Percentiles rank a stretch among this genome's conserved stretches.
phyloP scores from a whole-genome alignment of 2,797 vertebrate species.

The Falco concolor region DNA sequence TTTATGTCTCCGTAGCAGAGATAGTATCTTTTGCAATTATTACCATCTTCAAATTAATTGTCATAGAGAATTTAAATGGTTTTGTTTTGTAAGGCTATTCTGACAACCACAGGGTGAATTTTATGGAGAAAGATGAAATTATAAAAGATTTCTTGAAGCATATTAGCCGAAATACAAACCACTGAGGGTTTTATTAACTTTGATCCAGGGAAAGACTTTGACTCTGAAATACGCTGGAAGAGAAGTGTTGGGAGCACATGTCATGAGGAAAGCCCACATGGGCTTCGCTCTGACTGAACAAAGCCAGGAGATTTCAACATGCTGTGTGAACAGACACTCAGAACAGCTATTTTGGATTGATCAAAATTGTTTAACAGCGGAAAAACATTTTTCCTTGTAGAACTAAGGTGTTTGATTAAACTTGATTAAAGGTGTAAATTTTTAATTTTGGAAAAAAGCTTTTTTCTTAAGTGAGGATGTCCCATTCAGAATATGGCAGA shows the following conservation, averaged over 20 bases:
- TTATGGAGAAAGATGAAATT: background rate
- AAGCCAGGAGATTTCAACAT: background rate
- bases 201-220: background rate
- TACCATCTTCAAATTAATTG: background rate
- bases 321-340: background rate
- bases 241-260: background rate
- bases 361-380: background rate
- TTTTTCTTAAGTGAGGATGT: background rate
- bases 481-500: background rate
- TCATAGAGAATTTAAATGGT: background rate
- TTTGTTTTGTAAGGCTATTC: background rate
- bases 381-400: background rate
- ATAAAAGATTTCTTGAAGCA: background rate
- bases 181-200: background rate
- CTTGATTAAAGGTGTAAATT: background rate
- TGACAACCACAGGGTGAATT: background rate
- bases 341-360: background rate
- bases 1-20: background rate
- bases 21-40: background rate
- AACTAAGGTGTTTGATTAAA: background rate
- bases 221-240: fast-evolving
- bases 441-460: background rate
- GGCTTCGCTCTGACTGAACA: background rate
- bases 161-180: background rate
- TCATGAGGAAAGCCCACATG: fast-evolving